A percentile compares a stretch with the other conserved stretches of the same genome.
Evolutionary conservation across 1,140 invertebrate genomes (phyloP).

Genomic region (Periplaneta americana): DNA sequence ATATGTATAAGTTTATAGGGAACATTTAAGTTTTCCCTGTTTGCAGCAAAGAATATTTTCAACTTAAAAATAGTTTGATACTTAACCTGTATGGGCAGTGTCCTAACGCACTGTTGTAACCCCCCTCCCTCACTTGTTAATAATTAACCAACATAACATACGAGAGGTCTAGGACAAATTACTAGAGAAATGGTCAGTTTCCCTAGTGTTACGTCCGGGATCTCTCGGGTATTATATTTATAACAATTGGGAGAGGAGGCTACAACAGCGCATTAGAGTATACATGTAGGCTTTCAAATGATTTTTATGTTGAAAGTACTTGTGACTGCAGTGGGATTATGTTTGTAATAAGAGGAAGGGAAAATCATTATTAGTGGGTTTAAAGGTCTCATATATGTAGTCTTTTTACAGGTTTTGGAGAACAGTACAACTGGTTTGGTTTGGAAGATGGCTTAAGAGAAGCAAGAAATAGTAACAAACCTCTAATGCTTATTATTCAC

Average conservation of each 20-base stretch:
- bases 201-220: no score
- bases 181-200: no score
- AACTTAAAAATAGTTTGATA: no score
- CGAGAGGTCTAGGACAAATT: no score
- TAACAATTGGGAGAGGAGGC: background rate
- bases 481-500: conserved; percentile 54
- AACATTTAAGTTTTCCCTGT: background rate
- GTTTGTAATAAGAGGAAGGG: background rate
- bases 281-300: background rate
- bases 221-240: no score
- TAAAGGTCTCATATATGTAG: background rate
- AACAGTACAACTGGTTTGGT: conserved; percentile 22
- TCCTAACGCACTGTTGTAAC: background rate
- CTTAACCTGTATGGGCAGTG: background rate
- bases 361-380: background rate
- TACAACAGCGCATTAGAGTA: background rate
- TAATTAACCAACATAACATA: no score
- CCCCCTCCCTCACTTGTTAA: no score
- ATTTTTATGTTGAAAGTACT: background rate
- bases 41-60: background rate
- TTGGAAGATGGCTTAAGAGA: conserved; percentile 43
- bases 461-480: conserved; percentile 42
- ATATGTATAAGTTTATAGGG: background rate
- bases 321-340: background rate
- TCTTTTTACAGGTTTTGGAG: conserved; percentile 11